These are phyloP conservation scores for Temnothorax curvispinosus DNA, from an alignment of 1,140 invertebrate species.

Conservation along the genomic window DNA sequence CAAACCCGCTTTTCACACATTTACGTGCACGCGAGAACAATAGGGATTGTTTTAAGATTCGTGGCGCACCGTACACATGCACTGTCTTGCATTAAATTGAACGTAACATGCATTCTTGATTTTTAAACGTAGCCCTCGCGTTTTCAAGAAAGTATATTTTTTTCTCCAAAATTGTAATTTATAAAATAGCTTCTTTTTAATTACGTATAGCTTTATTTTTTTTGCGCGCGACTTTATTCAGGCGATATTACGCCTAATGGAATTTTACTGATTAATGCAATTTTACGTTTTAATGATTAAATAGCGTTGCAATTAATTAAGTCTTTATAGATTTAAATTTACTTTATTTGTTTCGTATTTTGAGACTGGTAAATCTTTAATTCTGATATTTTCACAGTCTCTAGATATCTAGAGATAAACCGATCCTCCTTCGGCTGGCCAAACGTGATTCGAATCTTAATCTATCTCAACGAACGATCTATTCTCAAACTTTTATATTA, in stretches of 20 bases:
- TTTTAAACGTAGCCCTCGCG: not conserved
- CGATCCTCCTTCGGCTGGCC: not conserved
- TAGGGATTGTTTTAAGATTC: not conserved
- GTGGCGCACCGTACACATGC: too few relatives aligned
- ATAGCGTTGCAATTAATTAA: not conserved
- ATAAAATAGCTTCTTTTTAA: not conserved
- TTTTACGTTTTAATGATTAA: not conserved
- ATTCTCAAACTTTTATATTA: slow-evolving; percentile 43
- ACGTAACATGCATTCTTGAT: not conserved
- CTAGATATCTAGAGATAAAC: not conserved
- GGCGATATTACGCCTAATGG: not conserved
- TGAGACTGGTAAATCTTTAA: not conserved
- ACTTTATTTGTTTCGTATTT: not conserved
- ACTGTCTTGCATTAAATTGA: not conserved
- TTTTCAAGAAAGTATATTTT: not conserved
- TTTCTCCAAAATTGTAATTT: not conserved
- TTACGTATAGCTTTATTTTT: not conserved
- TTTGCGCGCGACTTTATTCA: not conserved
- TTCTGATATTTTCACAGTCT: not conserved
- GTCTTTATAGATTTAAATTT: not conserved
- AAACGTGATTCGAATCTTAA: slow-evolving; percentile 44
- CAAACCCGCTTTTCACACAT: slow-evolving; percentile 23
- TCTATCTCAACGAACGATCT: slow-evolving; percentile 3
- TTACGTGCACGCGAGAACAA: slow-evolving; percentile 35
- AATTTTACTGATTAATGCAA: not conserved